A percentile compares a stretch with the other conserved stretches of the same genome.
phyloP scores from a whole-genome alignment of 2,888 invertebrate species.

The Portevinia maculata region DNA sequence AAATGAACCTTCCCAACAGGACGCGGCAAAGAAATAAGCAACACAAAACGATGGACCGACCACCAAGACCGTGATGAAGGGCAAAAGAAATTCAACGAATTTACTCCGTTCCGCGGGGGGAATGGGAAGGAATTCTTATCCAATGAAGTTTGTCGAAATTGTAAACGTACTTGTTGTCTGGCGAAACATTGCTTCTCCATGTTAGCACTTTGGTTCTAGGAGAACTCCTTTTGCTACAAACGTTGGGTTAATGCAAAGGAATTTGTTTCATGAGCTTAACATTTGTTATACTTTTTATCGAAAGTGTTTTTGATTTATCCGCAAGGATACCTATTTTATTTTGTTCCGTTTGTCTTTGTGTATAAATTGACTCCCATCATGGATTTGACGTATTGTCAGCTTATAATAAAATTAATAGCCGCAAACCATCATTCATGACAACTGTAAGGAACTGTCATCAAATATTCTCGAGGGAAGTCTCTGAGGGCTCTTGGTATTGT shows the following conservation, averaged over 20 bases:
- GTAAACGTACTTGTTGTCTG: slow-evolving; percentile 28
- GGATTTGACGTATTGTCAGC: slow-evolving; percentile 54
- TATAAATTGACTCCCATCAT: slow-evolving; percentile 26
- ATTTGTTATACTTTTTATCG: slow-evolving; percentile 61
- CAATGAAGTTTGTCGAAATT: slow-evolving; percentile 14
- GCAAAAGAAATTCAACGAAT: slow-evolving; percentile 36
- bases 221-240: slow-evolving; percentile 12
- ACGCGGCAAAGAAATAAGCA: slow-evolving; percentile 50
- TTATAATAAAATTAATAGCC: slow-evolving; percentile 55
- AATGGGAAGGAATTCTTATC: slow-evolving; percentile 3
- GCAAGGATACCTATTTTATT: slow-evolving; percentile 25
- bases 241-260: slow-evolving; percentile 58
- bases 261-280: slow-evolving; percentile 60
- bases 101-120: slow-evolving; percentile 9
- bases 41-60: slow-evolving; percentile 30
- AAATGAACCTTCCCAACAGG: slow-evolving; percentile 51
- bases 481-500: background rate
- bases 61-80: background rate
- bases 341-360: background rate
- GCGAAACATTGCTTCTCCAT: slow-evolving; percentile 54
- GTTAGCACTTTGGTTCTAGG: slow-evolving; percentile 62
- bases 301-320: slow-evolving; percentile 61
- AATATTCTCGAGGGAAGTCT: background rate
- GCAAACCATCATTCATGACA: slow-evolving; percentile 36
- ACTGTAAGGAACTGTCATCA: slow-evolving; percentile 13